A percentile compares a stretch with the other conserved stretches of the same genome.
Conservation (phyloP, 2,888 invertebrate species). For the Lamellibrachia columna region DNA sequence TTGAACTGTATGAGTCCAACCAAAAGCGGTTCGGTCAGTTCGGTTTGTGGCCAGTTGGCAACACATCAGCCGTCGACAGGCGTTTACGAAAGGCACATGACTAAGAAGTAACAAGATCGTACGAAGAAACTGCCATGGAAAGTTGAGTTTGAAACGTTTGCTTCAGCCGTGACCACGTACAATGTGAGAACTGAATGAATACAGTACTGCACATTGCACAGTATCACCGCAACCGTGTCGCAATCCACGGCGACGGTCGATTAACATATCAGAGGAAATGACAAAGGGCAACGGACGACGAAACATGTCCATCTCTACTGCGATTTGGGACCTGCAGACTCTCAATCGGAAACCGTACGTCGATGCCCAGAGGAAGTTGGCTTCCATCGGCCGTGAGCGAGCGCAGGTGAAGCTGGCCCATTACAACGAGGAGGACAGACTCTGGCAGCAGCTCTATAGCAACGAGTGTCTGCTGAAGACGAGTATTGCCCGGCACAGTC, state of each 20-base stretch:
- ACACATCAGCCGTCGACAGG: neutral
- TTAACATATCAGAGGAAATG: neutral
- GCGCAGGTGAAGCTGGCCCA: neutral
- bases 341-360: neutral
- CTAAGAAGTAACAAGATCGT: neutral
- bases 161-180: neutral
- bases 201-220: neutral
- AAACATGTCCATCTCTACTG: neutral
- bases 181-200: neutral
- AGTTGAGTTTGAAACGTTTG: neutral
- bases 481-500: neutral
- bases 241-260: neutral
- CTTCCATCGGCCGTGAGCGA: neutral
- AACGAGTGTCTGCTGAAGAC: neutral
- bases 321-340: neutral
- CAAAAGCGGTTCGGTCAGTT: neutral
- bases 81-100: neutral
- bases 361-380: conserved; percentile 1
- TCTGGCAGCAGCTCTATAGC: neutral
- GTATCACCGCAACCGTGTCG: neutral
- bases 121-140: neutral
- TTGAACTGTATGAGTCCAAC: neutral
- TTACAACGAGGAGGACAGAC: neutral
- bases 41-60: neutral
- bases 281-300: neutral